Conservation (phyloP, 2,888 invertebrate genomes). For the Synanthedon vespiformis region DNA sequence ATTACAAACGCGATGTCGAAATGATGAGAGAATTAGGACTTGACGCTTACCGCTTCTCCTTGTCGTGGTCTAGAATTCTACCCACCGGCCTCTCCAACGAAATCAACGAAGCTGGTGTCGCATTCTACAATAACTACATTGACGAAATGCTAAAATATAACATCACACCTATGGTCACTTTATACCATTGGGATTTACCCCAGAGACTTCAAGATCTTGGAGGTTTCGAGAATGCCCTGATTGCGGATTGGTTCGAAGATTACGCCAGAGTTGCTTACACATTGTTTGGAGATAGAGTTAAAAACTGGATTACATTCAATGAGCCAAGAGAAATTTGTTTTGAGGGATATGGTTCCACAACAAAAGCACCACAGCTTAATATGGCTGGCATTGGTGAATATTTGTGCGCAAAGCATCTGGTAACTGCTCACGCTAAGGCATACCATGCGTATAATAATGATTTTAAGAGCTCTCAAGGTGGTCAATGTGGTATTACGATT, state of each 20-base stretch:
- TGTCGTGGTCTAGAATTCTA: constrained; percentile 77
- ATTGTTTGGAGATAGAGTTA: constrained; percentile 72
- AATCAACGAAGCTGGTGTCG: constrained; percentile 73
- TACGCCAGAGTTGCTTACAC: constrained; percentile 69
- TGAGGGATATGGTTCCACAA: constrained; percentile 39
- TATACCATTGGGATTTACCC: constrained; percentile 74
- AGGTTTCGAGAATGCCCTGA: constrained; percentile 74
- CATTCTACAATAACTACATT: constrained; percentile 78
- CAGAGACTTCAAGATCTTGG: constrained; percentile 38
- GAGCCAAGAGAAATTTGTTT: constrained; percentile 69
- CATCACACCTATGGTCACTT: constrained; percentile 71
- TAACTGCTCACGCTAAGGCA: constrained; percentile 76
- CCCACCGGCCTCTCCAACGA: constrained; percentile 70
- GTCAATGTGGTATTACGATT: constrained; percentile 45
- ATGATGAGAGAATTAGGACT: constrained; percentile 41
- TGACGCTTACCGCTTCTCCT: constrained; percentile 68
- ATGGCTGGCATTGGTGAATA: constrained; percentile 64
- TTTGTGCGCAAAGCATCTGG: constrained; percentile 72
- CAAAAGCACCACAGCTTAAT: constrained; percentile 33
- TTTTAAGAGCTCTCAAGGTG: constrained; percentile 60
- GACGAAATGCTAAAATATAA: constrained; percentile 70
- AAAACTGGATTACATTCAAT: constrained; percentile 79
- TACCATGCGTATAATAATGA: constrained; percentile 71
- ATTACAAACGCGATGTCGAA: constrained; percentile 60
- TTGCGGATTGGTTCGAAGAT: constrained; percentile 72